These are phyloP conservation scores for Synergus itoensis DNA, from an alignment of 2,888 invertebrate genomes.

Conservation along the genomic window DNA sequence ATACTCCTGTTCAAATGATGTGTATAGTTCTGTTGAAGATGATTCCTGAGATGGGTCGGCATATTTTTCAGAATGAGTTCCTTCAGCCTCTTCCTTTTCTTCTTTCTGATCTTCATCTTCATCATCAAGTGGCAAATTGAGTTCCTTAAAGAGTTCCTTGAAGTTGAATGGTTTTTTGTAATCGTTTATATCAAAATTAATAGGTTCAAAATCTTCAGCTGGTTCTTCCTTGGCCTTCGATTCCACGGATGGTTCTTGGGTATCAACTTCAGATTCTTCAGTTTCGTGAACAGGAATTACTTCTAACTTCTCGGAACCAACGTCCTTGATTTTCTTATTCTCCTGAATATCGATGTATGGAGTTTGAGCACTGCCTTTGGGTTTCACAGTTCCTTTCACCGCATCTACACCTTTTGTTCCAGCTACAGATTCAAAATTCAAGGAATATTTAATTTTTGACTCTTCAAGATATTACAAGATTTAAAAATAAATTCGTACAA, in stretches of 20 bases:
- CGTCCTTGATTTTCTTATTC: conserved; percentile 75
- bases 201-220: conserved; percentile 43
- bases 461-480: not conserved
- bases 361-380: conserved; percentile 10
- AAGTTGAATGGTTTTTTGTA: conserved; percentile 65
- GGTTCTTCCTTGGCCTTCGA: conserved; percentile 56
- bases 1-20: not conserved
- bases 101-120: conserved; percentile 46
- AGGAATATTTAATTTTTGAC: not conserved
- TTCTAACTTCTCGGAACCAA: conserved; percentile 75
- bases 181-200: conserved; percentile 64
- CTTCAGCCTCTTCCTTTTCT: conserved; percentile 67
- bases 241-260: conserved; percentile 50
- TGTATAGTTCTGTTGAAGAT: not conserved
- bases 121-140: conserved; percentile 54
- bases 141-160: conserved; percentile 59
- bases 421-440: conserved; percentile 13
- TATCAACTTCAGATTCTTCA: conserved; percentile 44
- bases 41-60: conserved; percentile 31
- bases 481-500: not conserved
- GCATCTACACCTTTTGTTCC: not conserved
- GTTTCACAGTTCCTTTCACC: conserved; percentile 68
- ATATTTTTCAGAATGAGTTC: conserved; percentile 42
- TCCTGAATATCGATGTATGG: conserved; percentile 3
- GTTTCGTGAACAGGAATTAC: conserved; percentile 58